Evolutionary conservation across 2,113 vertebrate species (phyloP), one percentile per base, ranked within the genome.

Genomic region (Triplophysa siluroides): DNA sequence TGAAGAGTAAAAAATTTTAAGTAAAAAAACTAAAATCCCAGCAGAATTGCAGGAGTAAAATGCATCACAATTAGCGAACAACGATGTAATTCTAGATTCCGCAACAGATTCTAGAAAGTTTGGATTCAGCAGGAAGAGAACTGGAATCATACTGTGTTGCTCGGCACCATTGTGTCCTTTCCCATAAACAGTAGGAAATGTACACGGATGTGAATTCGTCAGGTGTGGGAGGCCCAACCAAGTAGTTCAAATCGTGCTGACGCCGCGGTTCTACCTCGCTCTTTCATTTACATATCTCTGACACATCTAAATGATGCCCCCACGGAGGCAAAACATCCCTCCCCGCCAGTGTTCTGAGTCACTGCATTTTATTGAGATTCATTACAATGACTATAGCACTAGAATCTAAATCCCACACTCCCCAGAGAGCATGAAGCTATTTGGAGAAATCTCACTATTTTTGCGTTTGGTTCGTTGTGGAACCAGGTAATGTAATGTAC

Each of bases 231-330:
- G 33, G 50, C 66, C 66, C 76, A 47, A 56, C 76, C 47, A 62
- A 78, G 41, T 47, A 56, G 69, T 73, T 77, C 78, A 78, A 78
- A 73, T 78, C 47, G 58, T 60, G 50, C 76, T 78, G 81, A 78
- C 69, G 24, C 33, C 18, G 58, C 58, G 16, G 9, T 75, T 75
- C 54, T 73, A 58, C 54, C 67, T 72, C 60, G 1, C 38, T 50
- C 67, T 61, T 58, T 52, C 56, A 50, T 52, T 33, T 70, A 62
- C 45, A 10, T 79, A 43, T 47, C 41, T 62, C 33, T 68, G 10
- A 41, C 47, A 76, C 41, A 63, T 45, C 45, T 52, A 38, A 56
- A 63, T 41, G 24, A 43, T 78, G 54, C 67, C 26, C 41, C 60
- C 23, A 43, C 63, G 56, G 78, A 16, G 60, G 19, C 52, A 56